phyloP scores from a whole-genome alignment of 2,888 invertebrate species.

The Eilema depressum region DNA sequence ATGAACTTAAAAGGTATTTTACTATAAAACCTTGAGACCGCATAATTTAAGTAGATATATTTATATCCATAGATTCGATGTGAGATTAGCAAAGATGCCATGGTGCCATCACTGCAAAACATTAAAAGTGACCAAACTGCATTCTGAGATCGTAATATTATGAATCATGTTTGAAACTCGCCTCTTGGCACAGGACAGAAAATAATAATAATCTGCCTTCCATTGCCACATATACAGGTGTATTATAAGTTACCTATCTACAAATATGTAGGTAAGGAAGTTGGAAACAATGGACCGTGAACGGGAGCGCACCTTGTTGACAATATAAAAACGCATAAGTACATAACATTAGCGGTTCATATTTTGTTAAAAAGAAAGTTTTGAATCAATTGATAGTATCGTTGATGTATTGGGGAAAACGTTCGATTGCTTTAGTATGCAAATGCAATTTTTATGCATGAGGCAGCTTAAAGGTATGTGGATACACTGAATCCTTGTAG shows the following conservation, averaged over 20 bases:
- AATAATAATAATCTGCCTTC: slow-evolving; percentile 67
- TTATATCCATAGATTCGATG: slow-evolving; percentile 54
- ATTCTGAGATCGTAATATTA: slow-evolving; percentile 70
- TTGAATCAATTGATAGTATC: slow-evolving; percentile 33
- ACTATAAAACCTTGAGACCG: slow-evolving; percentile 39
- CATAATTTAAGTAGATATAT: slow-evolving; percentile 29
- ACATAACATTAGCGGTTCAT: slow-evolving; percentile 25
- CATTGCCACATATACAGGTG: slow-evolving; percentile 62
- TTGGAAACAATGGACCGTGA: slow-evolving; percentile 56
- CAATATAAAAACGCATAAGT: slow-evolving; percentile 18
- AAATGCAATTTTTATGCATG: slow-evolving; percentile 24
- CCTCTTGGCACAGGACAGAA: slow-evolving; percentile 73
- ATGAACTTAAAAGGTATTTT: slow-evolving; percentile 55
- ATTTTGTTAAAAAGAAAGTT: slow-evolving; percentile 47
- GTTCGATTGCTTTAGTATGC: slow-evolving; percentile 30
- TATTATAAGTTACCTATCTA: slow-evolving; percentile 59
- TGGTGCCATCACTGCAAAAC: slow-evolving; percentile 64
- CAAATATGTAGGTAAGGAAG: slow-evolving; percentile 54
- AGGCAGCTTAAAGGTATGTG: neutral
- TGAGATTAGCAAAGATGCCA: slow-evolving; percentile 62
- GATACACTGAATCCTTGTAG: neutral
- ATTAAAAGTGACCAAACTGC: slow-evolving; percentile 75
- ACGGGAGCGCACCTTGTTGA: slow-evolving; percentile 34
- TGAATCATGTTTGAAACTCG: slow-evolving; percentile 77
- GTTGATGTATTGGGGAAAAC: slow-evolving; percentile 40